phyloP scores from a whole-genome alignment of 2,888 invertebrate species.

The Spilosoma lubricipeda region DNA sequence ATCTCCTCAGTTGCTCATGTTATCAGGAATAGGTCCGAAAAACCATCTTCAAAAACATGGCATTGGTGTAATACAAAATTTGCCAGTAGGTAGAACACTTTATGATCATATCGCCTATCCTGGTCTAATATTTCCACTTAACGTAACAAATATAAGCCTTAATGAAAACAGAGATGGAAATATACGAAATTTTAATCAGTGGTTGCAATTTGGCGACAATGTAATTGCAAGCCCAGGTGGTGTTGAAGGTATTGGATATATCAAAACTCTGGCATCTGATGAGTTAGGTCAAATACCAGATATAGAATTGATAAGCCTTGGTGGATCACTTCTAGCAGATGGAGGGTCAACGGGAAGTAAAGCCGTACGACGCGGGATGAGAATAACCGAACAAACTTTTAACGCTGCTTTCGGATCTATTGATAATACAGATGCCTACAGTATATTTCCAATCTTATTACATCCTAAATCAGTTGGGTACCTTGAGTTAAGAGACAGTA shows the following conservation, averaged over 20 bases:
- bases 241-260: slow-evolving; percentile 88
- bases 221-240: slow-evolving; percentile 85
- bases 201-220: slow-evolving; percentile 73
- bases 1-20: slow-evolving; percentile 93
- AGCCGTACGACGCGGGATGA: slow-evolving; percentile 75
- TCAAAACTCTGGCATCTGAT: slow-evolving; percentile 85
- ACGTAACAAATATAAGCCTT: slow-evolving; percentile 63
- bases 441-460: slow-evolving; percentile 88
- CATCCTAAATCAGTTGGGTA: slow-evolving; percentile 90
- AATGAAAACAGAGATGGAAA: slow-evolving; percentile 61
- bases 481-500: slow-evolving; percentile 87
- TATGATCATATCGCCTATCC: slow-evolving; percentile 88
- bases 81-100: slow-evolving; percentile 88
- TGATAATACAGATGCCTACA: slow-evolving; percentile 80
- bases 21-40: slow-evolving; percentile 90
- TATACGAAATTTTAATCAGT: slow-evolving; percentile 58
- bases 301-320: slow-evolving; percentile 89
- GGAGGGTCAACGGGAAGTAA: slow-evolving; percentile 73
- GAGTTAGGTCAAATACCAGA: slow-evolving; percentile 87
- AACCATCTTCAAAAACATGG: slow-evolving; percentile 83
- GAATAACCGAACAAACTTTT: slow-evolving; percentile 76
- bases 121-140: slow-evolving; percentile 88
- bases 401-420: slow-evolving; percentile 76
- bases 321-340: slow-evolving; percentile 78
- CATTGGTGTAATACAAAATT: slow-evolving; percentile 85